Evolutionary conservation across 2,113 vertebrate genomes (phyloP).

Genomic region (Opisthocomus hoazin): DNA sequence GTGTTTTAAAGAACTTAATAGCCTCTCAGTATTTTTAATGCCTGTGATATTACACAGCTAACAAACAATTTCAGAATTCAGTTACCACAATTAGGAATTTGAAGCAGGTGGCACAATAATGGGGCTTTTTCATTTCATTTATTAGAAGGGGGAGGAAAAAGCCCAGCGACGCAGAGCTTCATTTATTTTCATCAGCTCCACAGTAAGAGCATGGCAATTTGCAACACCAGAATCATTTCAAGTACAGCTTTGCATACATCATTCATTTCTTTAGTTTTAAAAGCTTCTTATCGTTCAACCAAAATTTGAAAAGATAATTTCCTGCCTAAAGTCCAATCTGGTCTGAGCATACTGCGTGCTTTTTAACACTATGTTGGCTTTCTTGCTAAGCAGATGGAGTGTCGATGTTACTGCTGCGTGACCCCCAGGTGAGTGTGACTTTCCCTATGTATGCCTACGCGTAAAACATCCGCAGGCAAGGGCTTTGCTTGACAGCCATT

Average conservation of each 20-base stretch:
- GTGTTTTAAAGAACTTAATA: conserved; percentile 66
- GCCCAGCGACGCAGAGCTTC: conserved; percentile 66
- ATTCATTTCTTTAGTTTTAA: conserved; percentile 71
- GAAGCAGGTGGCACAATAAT: conserved; percentile 84
- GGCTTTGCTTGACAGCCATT: not conserved
- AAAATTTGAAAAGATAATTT: conserved; percentile 63
- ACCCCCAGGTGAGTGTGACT: conserved; percentile 32
- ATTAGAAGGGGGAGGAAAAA: conserved; percentile 65
- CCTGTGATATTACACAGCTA: conserved; percentile 72
- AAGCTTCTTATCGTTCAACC: conserved; percentile 69
- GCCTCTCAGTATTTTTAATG: conserved; percentile 68
- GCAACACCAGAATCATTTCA: conserved; percentile 77
- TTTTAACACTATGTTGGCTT: conserved; percentile 58
- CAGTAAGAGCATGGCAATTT: conserved; percentile 75
- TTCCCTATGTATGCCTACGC: not conserved
- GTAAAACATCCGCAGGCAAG: not conserved
- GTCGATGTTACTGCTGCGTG: not conserved
- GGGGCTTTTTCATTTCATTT: conserved; percentile 75
- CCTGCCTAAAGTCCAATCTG: conserved; percentile 54
- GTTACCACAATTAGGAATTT: conserved; percentile 81
- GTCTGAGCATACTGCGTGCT: conserved; percentile 43
- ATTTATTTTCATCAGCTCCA: conserved; percentile 79
- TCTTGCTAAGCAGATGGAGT: conserved; percentile 31
- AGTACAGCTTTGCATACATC: conserved; percentile 69
- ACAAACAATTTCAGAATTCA: conserved; percentile 81